phyloP scores from a whole-genome alignment of 2,797 vertebrate species.

The Nannoperca obscura region DNA sequence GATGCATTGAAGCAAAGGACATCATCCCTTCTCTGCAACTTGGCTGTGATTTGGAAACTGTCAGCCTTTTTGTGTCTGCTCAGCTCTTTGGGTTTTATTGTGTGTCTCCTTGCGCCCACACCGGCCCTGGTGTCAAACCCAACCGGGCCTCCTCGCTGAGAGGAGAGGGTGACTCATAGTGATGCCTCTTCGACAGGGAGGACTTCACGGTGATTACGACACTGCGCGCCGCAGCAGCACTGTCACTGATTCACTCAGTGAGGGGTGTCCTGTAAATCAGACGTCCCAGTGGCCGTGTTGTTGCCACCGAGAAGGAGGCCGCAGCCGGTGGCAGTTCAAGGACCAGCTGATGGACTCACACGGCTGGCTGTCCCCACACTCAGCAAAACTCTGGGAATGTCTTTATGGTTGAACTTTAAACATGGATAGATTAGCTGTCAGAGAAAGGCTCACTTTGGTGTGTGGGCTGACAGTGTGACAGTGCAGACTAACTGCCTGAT shows the following conservation, averaged over 20 bases:
- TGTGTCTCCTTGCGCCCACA: conserved; percentile 30
- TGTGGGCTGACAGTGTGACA: conserved; percentile 31
- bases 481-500: conserved; percentile 34
- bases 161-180: conserved; percentile 58
- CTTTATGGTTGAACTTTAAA: conserved; percentile 48
- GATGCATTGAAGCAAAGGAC: conserved; percentile 60
- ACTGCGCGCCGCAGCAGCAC: conserved; percentile 24
- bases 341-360: conserved; percentile 65
- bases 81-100: conserved; percentile 52
- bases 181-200: conserved; percentile 46
- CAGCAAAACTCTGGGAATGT: conserved; percentile 56
- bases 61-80: conserved; percentile 62
- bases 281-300: conserved; percentile 35
- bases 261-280: conserved; percentile 73
- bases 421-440: conserved; percentile 59
- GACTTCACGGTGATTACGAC: conserved; percentile 49
- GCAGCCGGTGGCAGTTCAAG: conserved; percentile 72
- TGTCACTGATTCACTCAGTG: conserved; percentile 66
- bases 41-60: conserved; percentile 57
- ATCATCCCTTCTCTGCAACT: conserved; percentile 40
- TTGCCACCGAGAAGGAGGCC: conserved; percentile 28
- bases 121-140: conserved; percentile 35
- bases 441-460: conserved; percentile 44
- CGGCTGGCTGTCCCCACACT: conserved; percentile 42
- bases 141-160: conserved; percentile 15